These are phyloP conservation scores for Engystomops pustulosus DNA, from an alignment of 2,113 vertebrate genomes.

Conservation along the genomic window DNA sequence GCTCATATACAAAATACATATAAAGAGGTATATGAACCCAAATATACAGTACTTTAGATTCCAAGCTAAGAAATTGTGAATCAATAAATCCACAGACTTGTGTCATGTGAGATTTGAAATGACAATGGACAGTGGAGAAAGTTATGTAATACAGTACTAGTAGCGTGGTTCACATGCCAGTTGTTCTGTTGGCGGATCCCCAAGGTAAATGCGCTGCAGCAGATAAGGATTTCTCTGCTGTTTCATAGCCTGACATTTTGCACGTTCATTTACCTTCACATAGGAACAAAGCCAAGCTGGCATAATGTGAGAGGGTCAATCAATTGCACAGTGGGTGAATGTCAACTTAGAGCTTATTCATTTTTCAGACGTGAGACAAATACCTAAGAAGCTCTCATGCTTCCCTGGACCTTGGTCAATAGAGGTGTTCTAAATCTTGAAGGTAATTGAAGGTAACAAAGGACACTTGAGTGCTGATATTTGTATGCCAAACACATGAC, in stretches of 20 bases:
- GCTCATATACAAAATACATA: too few relatives aligned
- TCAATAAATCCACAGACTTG: not conserved
- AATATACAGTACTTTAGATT: too few relatives aligned
- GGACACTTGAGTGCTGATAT: slow-evolving; percentile 44
- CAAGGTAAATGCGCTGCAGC: slow-evolving; percentile 51
- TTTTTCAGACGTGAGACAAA: slow-evolving; percentile 54
- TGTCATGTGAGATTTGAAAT: not conserved
- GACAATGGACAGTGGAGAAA: slow-evolving; percentile 29
- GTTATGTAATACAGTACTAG: slow-evolving; percentile 19
- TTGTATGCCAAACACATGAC: not conserved
- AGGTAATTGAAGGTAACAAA: slow-evolving; percentile 41
- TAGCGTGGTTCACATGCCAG: slow-evolving; percentile 39
- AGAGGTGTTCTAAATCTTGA: slow-evolving; percentile 48
- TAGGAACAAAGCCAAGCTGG: slow-evolving; percentile 58
- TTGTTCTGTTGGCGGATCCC: slow-evolving; percentile 49
- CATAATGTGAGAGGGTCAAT: slow-evolving; percentile 57
- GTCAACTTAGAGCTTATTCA: slow-evolving; percentile 59
- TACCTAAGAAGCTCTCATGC: slow-evolving; percentile 41
- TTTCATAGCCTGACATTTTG: slow-evolving; percentile 58
- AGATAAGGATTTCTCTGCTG: slow-evolving; percentile 47
- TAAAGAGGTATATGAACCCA: too few relatives aligned
- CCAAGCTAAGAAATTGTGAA: too few relatives aligned
- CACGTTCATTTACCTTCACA: slow-evolving; percentile 59
- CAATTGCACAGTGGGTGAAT: slow-evolving; percentile 58
- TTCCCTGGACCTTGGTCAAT: slow-evolving; percentile 36